phyloP scores from a whole-genome alignment of 1,140 invertebrate genomes.

The Galendromus occidentalis region DNA sequence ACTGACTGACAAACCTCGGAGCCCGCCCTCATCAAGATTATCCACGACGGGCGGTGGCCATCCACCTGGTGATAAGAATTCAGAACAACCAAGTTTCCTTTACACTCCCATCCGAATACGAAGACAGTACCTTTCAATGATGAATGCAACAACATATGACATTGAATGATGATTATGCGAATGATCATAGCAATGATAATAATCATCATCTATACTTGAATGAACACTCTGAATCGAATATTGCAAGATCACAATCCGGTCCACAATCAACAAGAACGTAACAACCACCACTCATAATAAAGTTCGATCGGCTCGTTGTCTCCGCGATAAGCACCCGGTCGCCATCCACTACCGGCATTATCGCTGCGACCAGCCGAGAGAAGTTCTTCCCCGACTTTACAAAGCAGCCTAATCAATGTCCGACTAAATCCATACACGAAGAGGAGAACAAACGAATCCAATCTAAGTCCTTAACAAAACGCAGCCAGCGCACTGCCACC shows the following conservation, averaged over 20 bases:
- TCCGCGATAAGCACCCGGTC: too few species aligned
- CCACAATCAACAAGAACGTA: too few species aligned
- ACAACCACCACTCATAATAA: too few species aligned
- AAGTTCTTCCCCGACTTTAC: not conserved
- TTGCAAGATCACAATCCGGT: too few species aligned
- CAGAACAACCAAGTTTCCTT: not conserved
- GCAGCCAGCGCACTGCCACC: not conserved
- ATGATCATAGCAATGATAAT: too few species aligned
- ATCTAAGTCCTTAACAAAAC: not conserved
- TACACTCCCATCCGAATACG: not conserved
- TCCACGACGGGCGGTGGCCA: not conserved
- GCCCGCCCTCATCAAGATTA: not conserved
- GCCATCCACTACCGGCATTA: too few species aligned
- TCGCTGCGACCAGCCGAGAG: not conserved
- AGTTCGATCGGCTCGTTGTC: too few species aligned
- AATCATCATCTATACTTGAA: not conserved
- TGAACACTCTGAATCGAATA: too few species aligned
- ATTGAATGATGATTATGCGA: too few species aligned
- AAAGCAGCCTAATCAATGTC: not conserved
- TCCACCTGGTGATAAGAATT: not conserved
- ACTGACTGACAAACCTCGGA: not conserved
- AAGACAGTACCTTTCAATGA: not conserved
- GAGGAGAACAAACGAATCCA: not conserved
- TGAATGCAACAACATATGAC: slow-evolving; percentile 12
- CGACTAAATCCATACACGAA: not conserved